These are phyloP conservation scores for Mus spicilegus DNA, from an alignment of 2,113 vertebrate species.

Conservation along the genomic window DNA sequence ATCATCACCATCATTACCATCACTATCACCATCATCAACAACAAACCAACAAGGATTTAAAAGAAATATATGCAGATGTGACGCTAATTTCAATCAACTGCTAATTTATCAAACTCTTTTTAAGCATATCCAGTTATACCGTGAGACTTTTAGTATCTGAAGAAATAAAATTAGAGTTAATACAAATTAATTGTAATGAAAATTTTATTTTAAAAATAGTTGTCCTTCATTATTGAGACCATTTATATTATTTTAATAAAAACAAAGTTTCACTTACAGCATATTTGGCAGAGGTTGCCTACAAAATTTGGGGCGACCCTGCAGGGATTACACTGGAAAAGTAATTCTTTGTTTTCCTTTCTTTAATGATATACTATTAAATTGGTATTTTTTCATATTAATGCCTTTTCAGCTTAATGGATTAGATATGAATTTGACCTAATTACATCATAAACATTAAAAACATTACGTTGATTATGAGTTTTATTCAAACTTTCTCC, in stretches of 20 bases:
- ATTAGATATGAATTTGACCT: slow-evolving; percentile 23
- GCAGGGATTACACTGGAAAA: neutral
- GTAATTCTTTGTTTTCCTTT: neutral
- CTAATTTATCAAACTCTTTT: neutral
- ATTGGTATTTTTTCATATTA: neutral
- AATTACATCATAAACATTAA: slow-evolving; percentile 8
- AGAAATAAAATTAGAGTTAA: neutral
- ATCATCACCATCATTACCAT: neutral
- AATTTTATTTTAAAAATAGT: neutral
- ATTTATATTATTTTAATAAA: slow-evolving; percentile 18
- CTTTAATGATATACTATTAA: neutral
- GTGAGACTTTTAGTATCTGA: neutral
- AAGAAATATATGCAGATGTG: neutral
- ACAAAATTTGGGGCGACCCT: neutral
- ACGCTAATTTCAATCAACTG: neutral
- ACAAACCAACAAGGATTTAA: neutral
- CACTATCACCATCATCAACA: neutral
- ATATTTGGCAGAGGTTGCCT: neutral
- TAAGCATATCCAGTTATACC: neutral
- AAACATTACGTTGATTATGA: neutral
- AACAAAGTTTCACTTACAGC: slow-evolving; percentile 20
- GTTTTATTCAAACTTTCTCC: slow-evolving; percentile 41
- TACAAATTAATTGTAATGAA: neutral
- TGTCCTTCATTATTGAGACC: neutral
- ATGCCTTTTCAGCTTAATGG: neutral